Evolutionary conservation across 2,113 vertebrate genomes (phyloP).

Genomic region (Uropsilus gracilis): DNA sequence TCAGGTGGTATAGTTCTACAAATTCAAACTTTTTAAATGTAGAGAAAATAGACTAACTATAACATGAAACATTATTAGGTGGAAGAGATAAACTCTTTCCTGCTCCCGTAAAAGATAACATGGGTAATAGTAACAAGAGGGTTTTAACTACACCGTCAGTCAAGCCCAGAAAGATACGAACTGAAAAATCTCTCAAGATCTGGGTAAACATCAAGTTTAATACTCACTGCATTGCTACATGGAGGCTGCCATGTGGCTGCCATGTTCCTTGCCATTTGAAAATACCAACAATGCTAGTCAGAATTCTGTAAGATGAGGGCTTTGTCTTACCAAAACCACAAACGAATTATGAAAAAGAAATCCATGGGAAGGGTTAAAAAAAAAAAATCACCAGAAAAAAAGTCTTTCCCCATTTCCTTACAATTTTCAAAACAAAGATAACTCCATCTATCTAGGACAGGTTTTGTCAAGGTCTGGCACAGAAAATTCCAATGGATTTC

Average conservation of each 20-base stretch:
- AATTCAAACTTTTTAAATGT: neutral
- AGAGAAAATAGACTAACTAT: neutral
- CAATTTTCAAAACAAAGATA: neutral
- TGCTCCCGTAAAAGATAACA: neutral
- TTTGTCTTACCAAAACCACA: neutral
- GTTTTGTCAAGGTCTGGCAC: neutral
- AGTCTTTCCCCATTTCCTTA: neutral
- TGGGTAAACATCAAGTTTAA: neutral
- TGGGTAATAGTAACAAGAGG: neutral
- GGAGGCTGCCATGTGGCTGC: neutral
- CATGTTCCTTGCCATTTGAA: neutral
- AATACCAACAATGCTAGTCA: neutral
- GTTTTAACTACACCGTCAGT: neutral
- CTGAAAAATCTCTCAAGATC: slow-evolving; percentile 11
- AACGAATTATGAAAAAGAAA: neutral
- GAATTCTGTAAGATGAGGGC: neutral
- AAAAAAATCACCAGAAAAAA: neutral
- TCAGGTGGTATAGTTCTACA: neutral
- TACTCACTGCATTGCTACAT: neutral
- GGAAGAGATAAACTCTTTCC: neutral
- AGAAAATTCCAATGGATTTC: neutral
- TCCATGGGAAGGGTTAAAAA: neutral
- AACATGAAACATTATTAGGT: neutral
- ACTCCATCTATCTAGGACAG: neutral
- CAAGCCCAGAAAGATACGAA: neutral